Conservation (phyloP, 2,113 vertebrate genomes). For the Origma solitaria region DNA sequence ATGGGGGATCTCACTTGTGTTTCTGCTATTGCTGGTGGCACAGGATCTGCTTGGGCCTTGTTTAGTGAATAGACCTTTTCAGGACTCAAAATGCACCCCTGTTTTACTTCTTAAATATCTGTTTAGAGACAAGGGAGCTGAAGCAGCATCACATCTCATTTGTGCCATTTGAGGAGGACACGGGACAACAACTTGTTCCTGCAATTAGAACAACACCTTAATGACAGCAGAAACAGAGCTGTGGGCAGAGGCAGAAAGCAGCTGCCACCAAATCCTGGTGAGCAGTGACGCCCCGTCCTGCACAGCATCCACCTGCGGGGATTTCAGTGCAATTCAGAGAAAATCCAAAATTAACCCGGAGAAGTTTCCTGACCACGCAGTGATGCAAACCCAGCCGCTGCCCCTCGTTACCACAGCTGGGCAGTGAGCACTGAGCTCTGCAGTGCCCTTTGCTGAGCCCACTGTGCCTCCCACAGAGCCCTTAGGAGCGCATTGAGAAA, state of each 20-base stretch:
- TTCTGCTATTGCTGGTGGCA: neutral
- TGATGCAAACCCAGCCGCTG: neutral
- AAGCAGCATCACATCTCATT: fast-evolving
- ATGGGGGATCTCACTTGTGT: fast-evolving
- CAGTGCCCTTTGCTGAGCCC: neutral
- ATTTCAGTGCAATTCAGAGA: neutral
- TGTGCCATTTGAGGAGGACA: neutral
- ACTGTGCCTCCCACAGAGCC: neutral
- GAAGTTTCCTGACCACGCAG: fast-evolving
- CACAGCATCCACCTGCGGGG: fast-evolving
- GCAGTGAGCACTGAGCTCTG: neutral
- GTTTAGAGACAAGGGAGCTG: neutral
- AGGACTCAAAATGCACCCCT: fast-evolving
- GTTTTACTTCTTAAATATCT: fast-evolving
- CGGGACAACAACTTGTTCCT: fast-evolving
- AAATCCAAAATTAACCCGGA: neutral
- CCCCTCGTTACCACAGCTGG: neutral
- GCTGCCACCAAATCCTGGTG: neutral
- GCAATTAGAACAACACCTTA: neutral
- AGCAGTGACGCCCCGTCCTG: neutral
- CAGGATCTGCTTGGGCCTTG: neutral
- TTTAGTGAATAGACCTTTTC: neutral
- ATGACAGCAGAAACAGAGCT: neutral
- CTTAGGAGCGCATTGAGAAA: neutral
- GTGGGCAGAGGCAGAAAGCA: neutral